A percentile compares a stretch with the other conserved stretches of the same genome.
These are phyloP conservation scores for Thamnaconus septentrionalis DNA, from an alignment of 2,113 vertebrate species.

Conservation along the genomic window DNA sequence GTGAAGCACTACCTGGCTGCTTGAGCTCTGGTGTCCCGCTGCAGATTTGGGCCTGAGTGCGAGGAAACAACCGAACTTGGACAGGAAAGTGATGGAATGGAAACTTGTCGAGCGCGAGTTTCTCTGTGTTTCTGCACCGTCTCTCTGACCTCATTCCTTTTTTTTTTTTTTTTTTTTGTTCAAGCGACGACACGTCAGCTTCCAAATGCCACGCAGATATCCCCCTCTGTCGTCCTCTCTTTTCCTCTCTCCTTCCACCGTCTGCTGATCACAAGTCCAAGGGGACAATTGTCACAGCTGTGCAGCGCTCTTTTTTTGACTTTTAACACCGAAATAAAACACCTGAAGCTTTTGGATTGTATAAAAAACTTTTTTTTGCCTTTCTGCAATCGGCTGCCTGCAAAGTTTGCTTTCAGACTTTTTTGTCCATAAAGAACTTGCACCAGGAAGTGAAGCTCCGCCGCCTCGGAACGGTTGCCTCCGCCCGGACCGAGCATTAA, in stretches of 20 bases:
- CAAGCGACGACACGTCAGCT: constrained; percentile 40
- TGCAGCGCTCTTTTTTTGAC: background rate
- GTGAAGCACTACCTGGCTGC: constrained; percentile 34
- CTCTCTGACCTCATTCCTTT: constrained; percentile 12
- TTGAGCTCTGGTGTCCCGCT: constrained; percentile 10
- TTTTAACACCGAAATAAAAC: no score
- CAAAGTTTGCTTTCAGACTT: no score
- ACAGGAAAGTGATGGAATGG: constrained; percentile 27
- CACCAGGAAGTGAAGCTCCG: no score
- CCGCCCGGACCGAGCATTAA: no score
- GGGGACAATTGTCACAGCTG: background rate
- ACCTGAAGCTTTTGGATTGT: no score
- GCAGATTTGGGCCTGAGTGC: constrained; percentile 32
- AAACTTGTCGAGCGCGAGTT: no score
- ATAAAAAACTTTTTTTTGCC: no score
- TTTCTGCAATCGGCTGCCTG: no score
- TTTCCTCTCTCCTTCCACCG: constrained; percentile 15
- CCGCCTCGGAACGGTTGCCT: no score
- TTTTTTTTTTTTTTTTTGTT: constrained; percentile 43
- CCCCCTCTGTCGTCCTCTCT: constrained; percentile 16
- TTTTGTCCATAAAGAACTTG: no score
- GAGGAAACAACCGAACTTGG: constrained; percentile 40
- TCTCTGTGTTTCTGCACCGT: constrained; percentile 6
- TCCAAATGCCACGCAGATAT: constrained; percentile 58
- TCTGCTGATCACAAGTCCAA: background rate